Evolutionary conservation across 2,888 invertebrate species (phyloP), one percentile per base, ranked within the genome.

Genomic region (Agonopterix alstromeriana): DNA sequence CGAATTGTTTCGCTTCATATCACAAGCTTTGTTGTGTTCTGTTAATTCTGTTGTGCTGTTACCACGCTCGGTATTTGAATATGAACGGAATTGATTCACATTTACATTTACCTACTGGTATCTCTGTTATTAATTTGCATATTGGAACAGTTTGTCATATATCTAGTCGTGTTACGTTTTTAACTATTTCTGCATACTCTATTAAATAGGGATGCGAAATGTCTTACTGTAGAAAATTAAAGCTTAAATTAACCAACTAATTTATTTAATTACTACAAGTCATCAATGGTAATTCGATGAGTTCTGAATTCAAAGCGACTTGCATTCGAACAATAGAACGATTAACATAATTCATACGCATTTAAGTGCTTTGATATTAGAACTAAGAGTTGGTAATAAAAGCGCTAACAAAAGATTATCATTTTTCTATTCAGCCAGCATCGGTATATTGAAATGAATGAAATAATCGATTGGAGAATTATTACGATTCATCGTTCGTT

Each of bases 1-100:
- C 77, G 82, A 83, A 87, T 84, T 84, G 84, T 86, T 87, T 82
- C 79, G 77, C 75, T 77, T 77, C 77, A 77, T 79, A 78, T 76
- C 68, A 70, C 68, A 67, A 66, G 73, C 74, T 77, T 76, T 78
- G 74, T 75, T 72, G 68, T 60, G 65, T 72, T 73, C 67, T 69
- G 62, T 63, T 67, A 65, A 67, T 71, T 57, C 63, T 60, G 53
- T 56, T 61, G 51, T 63, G 14, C 14, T 9, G 9, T 42, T 42
- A 9, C 42, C 10, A 42, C 14, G 42, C 10, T 42, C 42, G 38
- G 10, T 38, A 10, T 38, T 38, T 38, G 38, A 10, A 38, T 27
- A 38, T 10, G 38, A 38, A 38, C 38, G 10, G 10, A n/a, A n/a
- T 42, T 17, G 14, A 42, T 27, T 14, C 14, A 12, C 12, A 42